A percentile compares a stretch with the other conserved stretches of the same genome.
phyloP scores from a whole-genome alignment of 2,113 vertebrate genomes.

The Gobiocypris rarus region DNA sequence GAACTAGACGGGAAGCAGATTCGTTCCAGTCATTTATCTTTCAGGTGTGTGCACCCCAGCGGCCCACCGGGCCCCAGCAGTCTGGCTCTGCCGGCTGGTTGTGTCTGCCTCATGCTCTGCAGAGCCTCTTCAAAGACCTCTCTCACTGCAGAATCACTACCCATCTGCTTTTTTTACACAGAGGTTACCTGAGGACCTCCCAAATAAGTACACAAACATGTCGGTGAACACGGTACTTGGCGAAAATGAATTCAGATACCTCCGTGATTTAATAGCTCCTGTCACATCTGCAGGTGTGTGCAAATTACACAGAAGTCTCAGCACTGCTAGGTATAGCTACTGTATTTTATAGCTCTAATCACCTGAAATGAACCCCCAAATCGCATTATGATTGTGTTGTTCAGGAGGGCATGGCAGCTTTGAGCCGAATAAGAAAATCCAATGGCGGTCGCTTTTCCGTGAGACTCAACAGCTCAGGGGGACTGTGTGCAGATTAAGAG shows the following conservation, averaged over 20 bases:
- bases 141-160: constrained; percentile 21
- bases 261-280: background rate
- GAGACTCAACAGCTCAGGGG: constrained; percentile 23
- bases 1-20: constrained; percentile 26
- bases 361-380: constrained; percentile 35
- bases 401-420: constrained; percentile 34
- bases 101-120: constrained; percentile 29
- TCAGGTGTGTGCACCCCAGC: constrained; percentile 36
- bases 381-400: constrained; percentile 42
- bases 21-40: constrained; percentile 39
- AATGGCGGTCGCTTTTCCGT: constrained; percentile 27
- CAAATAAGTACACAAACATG: background rate
- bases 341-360: constrained; percentile 39
- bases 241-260: constrained; percentile 9
- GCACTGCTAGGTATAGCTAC: constrained; percentile 25
- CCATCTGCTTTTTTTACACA: constrained; percentile 27
- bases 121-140: constrained; percentile 38
- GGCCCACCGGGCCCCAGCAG: constrained; percentile 18
- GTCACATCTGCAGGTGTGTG: constrained; percentile 4
- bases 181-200: constrained; percentile 18
- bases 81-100: constrained; percentile 30
- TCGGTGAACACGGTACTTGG: background rate
- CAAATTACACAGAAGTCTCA: constrained; percentile 22
- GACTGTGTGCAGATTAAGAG: constrained; percentile 32
- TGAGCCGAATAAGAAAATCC: constrained; percentile 12